Evolutionary conservation across 92 coral and sea anemone genomes (phyloP), one percentile per base, ranked within the genome.

Genomic region (Siderastrea siderea): DNA sequence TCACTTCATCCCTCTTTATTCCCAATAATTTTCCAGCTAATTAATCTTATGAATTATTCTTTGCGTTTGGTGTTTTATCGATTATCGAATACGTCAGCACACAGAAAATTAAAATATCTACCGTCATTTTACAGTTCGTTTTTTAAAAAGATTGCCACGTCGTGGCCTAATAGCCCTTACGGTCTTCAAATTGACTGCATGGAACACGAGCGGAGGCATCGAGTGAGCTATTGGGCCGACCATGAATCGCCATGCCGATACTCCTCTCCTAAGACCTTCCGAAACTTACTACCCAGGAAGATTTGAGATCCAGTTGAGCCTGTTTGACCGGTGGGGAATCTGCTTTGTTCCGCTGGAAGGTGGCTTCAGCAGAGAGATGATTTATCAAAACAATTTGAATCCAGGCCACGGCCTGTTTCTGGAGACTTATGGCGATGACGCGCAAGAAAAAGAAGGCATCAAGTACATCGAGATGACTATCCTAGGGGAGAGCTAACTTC

Each of bases 401-500:
- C 70, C 82, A 7, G 1, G 10, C 53, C 47, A 63, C 0, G 83
- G 83, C 48, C 73, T 63, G 71, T 79, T 79, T 43, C 65, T 79
- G 72, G 83, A 79, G 54, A 65, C 48, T 66, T 80, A 80, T 53
- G 84, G 84, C 74, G 62, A 80, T 48, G 84, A 80, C 13, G 19
- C 48, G 2, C 7, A 51, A 19, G 84, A 80, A 51, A 66, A 80
- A 80, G 63, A 64, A 50, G 84, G 84, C 49, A 80, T 80, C 61
- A 80, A 80, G 50, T 80, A 66, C 74, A 80, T 80, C n/a, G 84
- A 80, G 63, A 17, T 80, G 13, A 80, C 16, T 43, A 80, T 80
- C 74, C 38, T 80, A n/a, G 17, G 47, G 9, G 74, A 61, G 51
- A 80, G 51, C 74, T 80, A 46, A 62, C 8, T 8, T 26, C 26